Percentiles rank a stretch among this genome's conserved stretches.
phyloP scores from a whole-genome alignment of 2,888 invertebrate genomes.

The Eristalis tenax region DNA sequence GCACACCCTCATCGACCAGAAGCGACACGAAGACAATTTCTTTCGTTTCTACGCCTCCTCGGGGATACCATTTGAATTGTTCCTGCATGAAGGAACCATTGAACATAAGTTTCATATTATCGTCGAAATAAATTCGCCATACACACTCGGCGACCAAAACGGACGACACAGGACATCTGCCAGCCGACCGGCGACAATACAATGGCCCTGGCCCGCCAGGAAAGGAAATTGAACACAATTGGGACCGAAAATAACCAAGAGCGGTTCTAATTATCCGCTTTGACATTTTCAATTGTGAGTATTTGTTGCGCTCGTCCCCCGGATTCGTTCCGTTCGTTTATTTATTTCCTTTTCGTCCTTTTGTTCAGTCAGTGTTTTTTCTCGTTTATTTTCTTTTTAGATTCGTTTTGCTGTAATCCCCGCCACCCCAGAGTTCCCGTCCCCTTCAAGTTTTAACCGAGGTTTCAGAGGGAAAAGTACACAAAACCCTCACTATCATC shows the following conservation, averaged over 20 bases:
- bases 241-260: conserved; percentile 60
- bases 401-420: neutral
- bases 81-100: conserved; percentile 46
- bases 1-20: neutral
- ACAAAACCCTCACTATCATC: conserved; percentile 2
- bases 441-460: conserved; percentile 36
- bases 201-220: conserved; percentile 38
- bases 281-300: conserved; percentile 67
- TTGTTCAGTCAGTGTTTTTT: neutral
- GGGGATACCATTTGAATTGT: conserved; percentile 31
- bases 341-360: conserved; percentile 31
- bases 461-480: neutral
- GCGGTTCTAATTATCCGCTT: conserved; percentile 69
- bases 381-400: neutral
- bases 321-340: conserved; percentile 27
- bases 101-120: conserved; percentile 58
- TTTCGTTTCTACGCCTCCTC: neutral
- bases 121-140: conserved; percentile 42
- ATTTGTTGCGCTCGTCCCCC: conserved; percentile 55
- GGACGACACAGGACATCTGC: conserved; percentile 25
- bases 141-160: neutral
- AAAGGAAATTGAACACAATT: conserved; percentile 60
- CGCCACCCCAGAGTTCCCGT: neutral
- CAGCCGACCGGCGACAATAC: conserved; percentile 21
- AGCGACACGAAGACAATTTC: conserved; percentile 6